phyloP scores from a whole-genome alignment of 2,888 invertebrate species.

The Nephrotoma guestfalica region DNA sequence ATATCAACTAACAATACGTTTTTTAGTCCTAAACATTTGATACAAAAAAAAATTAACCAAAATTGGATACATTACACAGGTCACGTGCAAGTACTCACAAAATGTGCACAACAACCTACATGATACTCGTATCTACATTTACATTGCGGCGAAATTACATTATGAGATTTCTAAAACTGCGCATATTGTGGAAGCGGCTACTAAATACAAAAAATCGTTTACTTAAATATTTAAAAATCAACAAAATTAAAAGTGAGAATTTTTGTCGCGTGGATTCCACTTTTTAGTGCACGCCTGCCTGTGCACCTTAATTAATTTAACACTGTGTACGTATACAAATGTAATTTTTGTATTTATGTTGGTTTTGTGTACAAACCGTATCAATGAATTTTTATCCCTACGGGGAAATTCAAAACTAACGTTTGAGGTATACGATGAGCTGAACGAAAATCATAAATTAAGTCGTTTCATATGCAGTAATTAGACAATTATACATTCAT shows the following conservation, averaged over 20 bases:
- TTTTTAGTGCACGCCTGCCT: too few species aligned
- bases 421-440: background rate
- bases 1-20: background rate
- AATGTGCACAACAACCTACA: background rate
- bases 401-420: background rate
- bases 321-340: too few species aligned
- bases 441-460: background rate
- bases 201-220: background rate
- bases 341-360: background rate
- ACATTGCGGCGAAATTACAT: background rate
- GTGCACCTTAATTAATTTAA: background rate
- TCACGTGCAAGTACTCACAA: constrained; percentile 23
- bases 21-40: too few species aligned
- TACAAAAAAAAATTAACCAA: constrained; percentile 7
- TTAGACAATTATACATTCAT: background rate
- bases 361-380: background rate
- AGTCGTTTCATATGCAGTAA: background rate
- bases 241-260: background rate
- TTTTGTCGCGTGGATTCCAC: background rate
- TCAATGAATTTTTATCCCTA: background rate
- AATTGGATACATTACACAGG: constrained; percentile 32
- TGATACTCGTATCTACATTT: too few species aligned
- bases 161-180: background rate
- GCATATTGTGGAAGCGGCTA: background rate
- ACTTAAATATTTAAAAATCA: background rate